phyloP scores from a whole-genome alignment of 2,797 vertebrate species.

The Chiroxiphia lanceolata region DNA sequence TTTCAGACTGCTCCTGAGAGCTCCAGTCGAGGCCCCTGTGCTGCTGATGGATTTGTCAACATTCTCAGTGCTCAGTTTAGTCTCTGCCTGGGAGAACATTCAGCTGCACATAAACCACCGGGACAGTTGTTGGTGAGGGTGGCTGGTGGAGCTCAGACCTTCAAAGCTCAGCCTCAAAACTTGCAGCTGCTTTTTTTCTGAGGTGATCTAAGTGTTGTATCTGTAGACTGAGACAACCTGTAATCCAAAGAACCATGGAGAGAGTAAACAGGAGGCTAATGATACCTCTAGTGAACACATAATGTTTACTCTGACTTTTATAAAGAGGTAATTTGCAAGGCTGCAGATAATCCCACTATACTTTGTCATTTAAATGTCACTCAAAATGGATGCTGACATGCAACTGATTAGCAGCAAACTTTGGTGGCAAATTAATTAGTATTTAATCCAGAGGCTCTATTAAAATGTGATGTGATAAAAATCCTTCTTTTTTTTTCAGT shows the following conservation, averaged over 20 bases:
- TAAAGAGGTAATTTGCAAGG: constrained; percentile 76
- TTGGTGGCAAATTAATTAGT: constrained; percentile 76
- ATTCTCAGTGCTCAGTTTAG: not conserved
- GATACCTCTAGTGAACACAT: constrained; percentile 33
- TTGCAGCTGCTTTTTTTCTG: not conserved
- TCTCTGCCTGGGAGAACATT: not conserved
- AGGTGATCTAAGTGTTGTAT: not conserved
- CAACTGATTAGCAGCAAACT: constrained; percentile 73
- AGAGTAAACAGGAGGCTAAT: constrained; percentile 49
- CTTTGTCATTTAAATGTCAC: constrained; percentile 77
- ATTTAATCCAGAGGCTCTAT: constrained; percentile 71
- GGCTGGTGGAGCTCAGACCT: not conserved
- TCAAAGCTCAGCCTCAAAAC: not conserved
- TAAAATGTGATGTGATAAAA: constrained; percentile 65
- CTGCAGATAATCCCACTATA: constrained; percentile 70
- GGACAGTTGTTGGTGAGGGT: not conserved
- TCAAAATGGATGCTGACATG: constrained; percentile 63
- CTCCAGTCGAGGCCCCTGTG: not conserved
- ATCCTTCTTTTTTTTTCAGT: not conserved
- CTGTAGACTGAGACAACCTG: constrained; percentile 30
- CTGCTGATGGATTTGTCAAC: not conserved
- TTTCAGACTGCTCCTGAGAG: not conserved
- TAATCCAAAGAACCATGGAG: constrained; percentile 45
- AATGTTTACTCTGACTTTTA: constrained; percentile 75
- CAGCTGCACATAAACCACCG: not conserved